phyloP scores from a whole-genome alignment of 2,888 invertebrate species.

The Scaptomyza cyrtandrae region DNA sequence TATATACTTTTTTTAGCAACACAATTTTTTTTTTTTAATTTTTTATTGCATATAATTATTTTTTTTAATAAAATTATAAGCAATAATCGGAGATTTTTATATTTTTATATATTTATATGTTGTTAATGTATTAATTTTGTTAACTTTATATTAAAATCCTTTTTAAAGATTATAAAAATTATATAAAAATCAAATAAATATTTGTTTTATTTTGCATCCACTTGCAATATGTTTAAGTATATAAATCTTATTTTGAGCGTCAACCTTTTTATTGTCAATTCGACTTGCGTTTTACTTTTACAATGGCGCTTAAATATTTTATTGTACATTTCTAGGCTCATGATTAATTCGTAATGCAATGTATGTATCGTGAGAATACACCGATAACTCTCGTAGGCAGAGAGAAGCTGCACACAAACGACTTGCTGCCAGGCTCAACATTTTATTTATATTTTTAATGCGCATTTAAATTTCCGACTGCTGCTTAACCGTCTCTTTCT shows the following conservation, averaged over 20 bases:
- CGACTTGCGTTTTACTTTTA: conserved; percentile 18
- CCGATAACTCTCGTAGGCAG: background rate
- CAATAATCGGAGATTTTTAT: too few species aligned
- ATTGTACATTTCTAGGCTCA: conserved; percentile 58
- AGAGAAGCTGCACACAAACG: background rate
- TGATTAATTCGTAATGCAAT: conserved; percentile 61
- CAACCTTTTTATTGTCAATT: conserved; percentile 8
- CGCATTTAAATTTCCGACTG: conserved; percentile 56
- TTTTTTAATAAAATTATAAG: too few species aligned
- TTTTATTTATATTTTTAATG: conserved; percentile 65
- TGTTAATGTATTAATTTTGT: too few species aligned
- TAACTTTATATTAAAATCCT: too few species aligned
- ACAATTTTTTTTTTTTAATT: too few species aligned
- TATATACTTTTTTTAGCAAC: too few species aligned
- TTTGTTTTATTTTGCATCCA: background rate
- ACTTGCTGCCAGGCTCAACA: conserved; percentile 40
- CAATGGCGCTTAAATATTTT: conserved; percentile 51
- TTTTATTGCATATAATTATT: too few species aligned
- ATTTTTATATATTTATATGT: too few species aligned
- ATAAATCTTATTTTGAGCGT: background rate
- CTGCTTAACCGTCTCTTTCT: conserved; percentile 8
- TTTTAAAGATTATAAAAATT: too few species aligned
- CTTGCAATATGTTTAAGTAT: background rate
- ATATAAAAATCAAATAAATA: background rate
- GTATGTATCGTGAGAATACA: conserved; percentile 13